Evolutionary conservation across 2,888 invertebrate genomes (phyloP).

Genomic region (Nephrotoma flavescens): DNA sequence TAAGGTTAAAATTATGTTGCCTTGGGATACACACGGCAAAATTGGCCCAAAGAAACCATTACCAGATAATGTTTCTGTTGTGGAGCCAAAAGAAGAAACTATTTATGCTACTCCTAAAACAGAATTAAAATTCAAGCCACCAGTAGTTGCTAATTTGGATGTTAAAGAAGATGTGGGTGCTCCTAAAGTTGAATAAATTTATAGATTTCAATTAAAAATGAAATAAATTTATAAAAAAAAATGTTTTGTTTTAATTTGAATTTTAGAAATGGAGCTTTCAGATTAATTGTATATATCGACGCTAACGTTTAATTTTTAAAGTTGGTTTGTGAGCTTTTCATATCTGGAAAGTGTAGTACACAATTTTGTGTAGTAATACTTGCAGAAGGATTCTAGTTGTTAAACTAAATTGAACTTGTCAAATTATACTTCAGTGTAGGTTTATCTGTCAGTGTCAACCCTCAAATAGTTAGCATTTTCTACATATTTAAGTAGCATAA

Average conservation of each 20-base stretch:
- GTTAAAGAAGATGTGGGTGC: background rate
- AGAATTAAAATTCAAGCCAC: slow-evolving; percentile 29
- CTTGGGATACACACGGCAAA: slow-evolving; percentile 95
- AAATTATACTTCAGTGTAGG: background rate
- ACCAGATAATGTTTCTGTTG: slow-evolving; percentile 93
- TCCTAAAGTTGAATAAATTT: background rate
- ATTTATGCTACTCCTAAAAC: slow-evolving; percentile 35
- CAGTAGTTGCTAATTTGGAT: slow-evolving; percentile 23
- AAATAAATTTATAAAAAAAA: background rate
- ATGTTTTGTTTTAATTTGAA: no score
- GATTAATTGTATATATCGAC: background rate
- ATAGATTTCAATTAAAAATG: background rate
- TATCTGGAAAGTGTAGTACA: no score
- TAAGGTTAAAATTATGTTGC: slow-evolving; percentile 98
- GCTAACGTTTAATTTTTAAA: no score
- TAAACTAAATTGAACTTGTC: background rate
- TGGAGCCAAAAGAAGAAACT: slow-evolving; percentile 93
- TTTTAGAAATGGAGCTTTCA: background rate
- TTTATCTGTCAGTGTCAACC: background rate
- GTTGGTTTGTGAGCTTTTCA: no score
- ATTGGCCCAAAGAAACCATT: slow-evolving; percentile 94
- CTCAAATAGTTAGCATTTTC: background rate
- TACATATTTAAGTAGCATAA: background rate
- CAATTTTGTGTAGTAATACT: no score
- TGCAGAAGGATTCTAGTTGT: no score